A percentile compares a stretch with the other conserved stretches of the same genome.
phyloP scores from a whole-genome alignment of 1,140 invertebrate genomes.

The Popillia japonica region DNA sequence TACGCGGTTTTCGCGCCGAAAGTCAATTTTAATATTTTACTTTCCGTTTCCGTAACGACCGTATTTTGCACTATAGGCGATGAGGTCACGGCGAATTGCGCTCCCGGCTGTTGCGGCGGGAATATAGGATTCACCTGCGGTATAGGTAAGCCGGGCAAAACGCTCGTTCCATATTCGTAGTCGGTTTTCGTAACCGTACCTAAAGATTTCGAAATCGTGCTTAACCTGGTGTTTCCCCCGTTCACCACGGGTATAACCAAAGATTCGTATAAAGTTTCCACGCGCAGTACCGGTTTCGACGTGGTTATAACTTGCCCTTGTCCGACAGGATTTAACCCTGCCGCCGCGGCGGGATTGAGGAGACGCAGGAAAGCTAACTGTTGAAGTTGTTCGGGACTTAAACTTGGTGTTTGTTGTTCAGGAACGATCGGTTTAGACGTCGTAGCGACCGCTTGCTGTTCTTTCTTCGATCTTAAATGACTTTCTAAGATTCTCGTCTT shows the following conservation, averaged over 20 bases:
- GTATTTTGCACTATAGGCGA: conserved; percentile 82
- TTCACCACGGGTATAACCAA: conserved; percentile 81
- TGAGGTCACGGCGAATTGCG: conserved; percentile 81
- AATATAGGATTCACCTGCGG: conserved; percentile 65
- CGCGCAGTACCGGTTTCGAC: conserved; percentile 75
- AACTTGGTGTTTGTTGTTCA: conserved; percentile 61
- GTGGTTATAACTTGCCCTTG: conserved; percentile 77
- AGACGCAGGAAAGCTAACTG: conserved; percentile 76
- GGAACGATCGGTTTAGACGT: conserved; percentile 60
- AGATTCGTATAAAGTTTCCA: conserved; percentile 82
- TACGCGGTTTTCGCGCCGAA: conserved; percentile 89
- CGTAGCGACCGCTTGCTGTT: conserved; percentile 64
- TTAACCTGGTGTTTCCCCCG: conserved; percentile 75
- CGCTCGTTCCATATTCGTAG: conserved; percentile 76
- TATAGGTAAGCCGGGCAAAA: conserved; percentile 61
- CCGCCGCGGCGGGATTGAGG: conserved; percentile 73
- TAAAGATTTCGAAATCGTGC: conserved; percentile 74
- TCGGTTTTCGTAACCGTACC: conserved; percentile 81
- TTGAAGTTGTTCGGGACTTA: conserved; percentile 77
- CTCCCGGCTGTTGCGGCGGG: conserved; percentile 63
- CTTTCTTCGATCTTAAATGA: conserved; percentile 66
- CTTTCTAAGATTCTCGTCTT: conserved; percentile 65
- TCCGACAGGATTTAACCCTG: conserved; percentile 59
- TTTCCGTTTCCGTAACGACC: conserved; percentile 80
- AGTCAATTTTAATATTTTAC: conserved; percentile 83